Evolutionary conservation across 2,113 vertebrate species (phyloP).

Genomic region (Cynopterus brachyotis): DNA sequence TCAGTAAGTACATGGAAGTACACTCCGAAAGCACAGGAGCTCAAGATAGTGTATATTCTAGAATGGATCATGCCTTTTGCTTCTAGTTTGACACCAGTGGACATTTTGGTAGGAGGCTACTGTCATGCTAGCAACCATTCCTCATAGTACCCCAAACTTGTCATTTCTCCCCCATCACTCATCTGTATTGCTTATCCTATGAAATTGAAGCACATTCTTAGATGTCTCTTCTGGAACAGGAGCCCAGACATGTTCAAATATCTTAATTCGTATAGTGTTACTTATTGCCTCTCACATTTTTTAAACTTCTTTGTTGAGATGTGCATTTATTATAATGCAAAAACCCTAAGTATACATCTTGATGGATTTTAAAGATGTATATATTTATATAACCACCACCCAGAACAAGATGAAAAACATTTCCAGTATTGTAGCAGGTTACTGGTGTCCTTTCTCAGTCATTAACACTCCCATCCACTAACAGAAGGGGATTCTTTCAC

Average conservation of each 20-base stretch:
- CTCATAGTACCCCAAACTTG: not conserved
- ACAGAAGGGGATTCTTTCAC: not conserved
- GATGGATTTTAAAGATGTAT: not conserved
- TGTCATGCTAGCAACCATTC: not conserved
- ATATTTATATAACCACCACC: not conserved
- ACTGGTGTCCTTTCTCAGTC: not conserved
- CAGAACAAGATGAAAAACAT: not conserved
- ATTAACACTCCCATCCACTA: not conserved
- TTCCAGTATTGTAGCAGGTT: not conserved
- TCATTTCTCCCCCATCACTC: not conserved
- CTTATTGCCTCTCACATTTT: not conserved
- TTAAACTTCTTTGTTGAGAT: not conserved
- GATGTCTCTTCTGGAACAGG: not conserved
- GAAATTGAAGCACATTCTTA: not conserved
- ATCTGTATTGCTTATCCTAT: not conserved
- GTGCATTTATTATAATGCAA: not conserved
- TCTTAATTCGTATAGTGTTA: not conserved
- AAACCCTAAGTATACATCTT: not conserved
- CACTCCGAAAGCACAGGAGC: not conserved
- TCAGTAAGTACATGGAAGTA: not conserved
- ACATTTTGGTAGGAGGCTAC: not conserved
- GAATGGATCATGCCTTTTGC: not conserved
- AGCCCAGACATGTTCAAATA: not conserved
- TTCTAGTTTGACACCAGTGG: not conserved
- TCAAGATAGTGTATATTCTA: not conserved